Base-by-base conservation (phyloP, 2,888 invertebrate species). In the Hypercompe scribonia region DNA sequence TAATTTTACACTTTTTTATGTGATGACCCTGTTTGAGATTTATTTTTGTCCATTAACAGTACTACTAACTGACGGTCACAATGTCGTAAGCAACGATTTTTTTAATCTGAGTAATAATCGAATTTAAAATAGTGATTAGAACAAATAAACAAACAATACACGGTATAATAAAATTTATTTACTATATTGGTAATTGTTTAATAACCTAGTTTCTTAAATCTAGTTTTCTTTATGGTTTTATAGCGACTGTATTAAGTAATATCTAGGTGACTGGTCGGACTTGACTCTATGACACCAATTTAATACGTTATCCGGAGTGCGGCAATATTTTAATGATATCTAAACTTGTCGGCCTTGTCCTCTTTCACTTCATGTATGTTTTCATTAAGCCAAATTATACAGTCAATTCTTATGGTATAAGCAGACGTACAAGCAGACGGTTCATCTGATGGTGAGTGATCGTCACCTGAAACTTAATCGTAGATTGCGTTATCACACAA, bases 1-100 rank as follows among this genome's bases (percentile, higher is more conserved):
- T 33, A 71, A n/a, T 71, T 58, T 66, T 74, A 75, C 75, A 28
- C 58, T 76, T 69, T 69, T 74, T 77, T 70, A 50, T 70, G 46
- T 68, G 63, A 54, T 65, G 77, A 73, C 84, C 80, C 33, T 39
- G 54, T 82, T 65, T 21, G 11, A 24, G 33, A 65, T 65, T 72
- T 24, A 69, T 63, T 64, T 46, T 46, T 58, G 67, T 54, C 42
- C 71, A 65, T 72, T 34, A 61, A 70, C 11, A 11, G 18, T 61
- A 18, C 31, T 58, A 58, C 28, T 31, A 28, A 58, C 28, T 28
- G n/a, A 54, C 54, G n/a, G n/a, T 54, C n/a, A 54, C 54, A 54
- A 28, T 11, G 0, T n/a, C n/a, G 28, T 58, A 58, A 58, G 13
- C 50, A 24, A 24, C 18, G 2, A 46, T 3, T 18, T 46, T 46